These are phyloP conservation scores for Drosophila flavopinicola DNA, from an alignment of 2,888 invertebrate species.

Conservation along the genomic window DNA sequence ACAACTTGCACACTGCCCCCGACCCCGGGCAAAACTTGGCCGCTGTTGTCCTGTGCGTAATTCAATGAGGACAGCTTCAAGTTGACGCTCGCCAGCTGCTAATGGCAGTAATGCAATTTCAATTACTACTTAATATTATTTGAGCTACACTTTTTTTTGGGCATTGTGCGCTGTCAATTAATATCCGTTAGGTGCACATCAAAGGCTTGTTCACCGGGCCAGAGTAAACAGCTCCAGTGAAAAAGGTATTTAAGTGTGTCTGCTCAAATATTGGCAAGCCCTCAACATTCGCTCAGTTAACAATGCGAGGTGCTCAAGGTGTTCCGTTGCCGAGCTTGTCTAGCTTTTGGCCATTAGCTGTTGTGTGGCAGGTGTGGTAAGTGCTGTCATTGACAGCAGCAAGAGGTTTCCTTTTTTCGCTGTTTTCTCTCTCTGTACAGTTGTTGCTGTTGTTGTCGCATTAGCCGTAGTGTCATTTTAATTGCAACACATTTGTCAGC, in stretches of 20 bases:
- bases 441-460: conserved; percentile 46
- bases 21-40: conserved; percentile 20
- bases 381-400: conserved; percentile 45
- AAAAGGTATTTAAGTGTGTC: conserved; percentile 64
- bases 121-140: conserved; percentile 67
- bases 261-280: conserved; percentile 58
- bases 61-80: conserved; percentile 61
- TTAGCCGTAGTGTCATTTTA: conserved; percentile 65
- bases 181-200: conserved; percentile 26
- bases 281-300: conserved; percentile 28
- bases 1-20: conserved; percentile 27
- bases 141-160: conserved; percentile 23
- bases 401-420: conserved; percentile 1
- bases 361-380: conserved; percentile 46
- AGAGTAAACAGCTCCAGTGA: conserved; percentile 31
- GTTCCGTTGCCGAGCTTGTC: conserved; percentile 29
- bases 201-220: conserved; percentile 39
- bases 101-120: conserved; percentile 72
- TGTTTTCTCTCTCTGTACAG: neutral
- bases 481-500: conserved; percentile 63
- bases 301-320: conserved; percentile 30
- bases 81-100: conserved; percentile 38
- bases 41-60: conserved; percentile 30
- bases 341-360: conserved; percentile 40
- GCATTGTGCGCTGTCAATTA: conserved; percentile 32